phyloP scores from a whole-genome alignment of 2,113 vertebrate species.

The Fregetta grallaria region DNA sequence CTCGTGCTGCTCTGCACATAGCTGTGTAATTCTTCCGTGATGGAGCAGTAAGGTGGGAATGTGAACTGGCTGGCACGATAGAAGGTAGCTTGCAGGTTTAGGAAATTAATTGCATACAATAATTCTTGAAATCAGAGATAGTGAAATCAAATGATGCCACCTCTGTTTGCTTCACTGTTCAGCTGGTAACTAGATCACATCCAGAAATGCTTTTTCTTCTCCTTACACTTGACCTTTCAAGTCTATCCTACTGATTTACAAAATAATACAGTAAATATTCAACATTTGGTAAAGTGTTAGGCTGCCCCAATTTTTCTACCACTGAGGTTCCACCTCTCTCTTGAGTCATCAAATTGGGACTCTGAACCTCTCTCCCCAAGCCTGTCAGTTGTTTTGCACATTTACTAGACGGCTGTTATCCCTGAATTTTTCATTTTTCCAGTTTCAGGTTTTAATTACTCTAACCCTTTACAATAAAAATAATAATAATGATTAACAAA shows the following conservation, averaged over 20 bases:
- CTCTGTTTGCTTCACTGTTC: background rate
- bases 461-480: background rate
- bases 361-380: background rate
- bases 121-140: background rate
- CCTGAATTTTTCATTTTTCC: background rate
- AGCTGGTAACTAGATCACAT: background rate
- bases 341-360: background rate
- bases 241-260: background rate
- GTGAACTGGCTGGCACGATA: background rate
- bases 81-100: background rate
- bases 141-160: background rate
- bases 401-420: background rate
- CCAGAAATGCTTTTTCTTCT: background rate
- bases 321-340: background rate
- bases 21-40: background rate
- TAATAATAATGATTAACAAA: background rate
- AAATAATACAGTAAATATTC: background rate
- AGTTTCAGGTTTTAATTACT: background rate
- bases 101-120: background rate
- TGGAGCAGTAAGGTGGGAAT: background rate
- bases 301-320: background rate
- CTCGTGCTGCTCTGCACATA: fast-evolving
- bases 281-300: background rate
- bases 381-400: background rate
- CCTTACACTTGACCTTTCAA: background rate